Percentiles rank a stretch among this genome's conserved stretches.
phyloP scores from a whole-genome alignment of 2,113 vertebrate genomes.

The Pachyramphus minor region DNA sequence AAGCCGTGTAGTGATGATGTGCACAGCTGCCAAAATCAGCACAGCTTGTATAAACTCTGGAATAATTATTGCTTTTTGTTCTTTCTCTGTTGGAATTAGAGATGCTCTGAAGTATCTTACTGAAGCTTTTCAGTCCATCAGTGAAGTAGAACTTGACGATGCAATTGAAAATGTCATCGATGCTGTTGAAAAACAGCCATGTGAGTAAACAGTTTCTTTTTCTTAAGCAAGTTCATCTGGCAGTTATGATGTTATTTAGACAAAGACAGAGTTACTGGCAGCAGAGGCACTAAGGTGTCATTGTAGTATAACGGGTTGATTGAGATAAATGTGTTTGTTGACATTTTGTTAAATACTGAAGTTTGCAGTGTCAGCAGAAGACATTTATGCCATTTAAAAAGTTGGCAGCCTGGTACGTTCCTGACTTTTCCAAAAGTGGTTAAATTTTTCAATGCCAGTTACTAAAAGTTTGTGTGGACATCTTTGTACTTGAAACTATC shows the following conservation, averaged over 20 bases:
- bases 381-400: neutral
- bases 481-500: neutral
- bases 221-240: neutral
- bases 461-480: neutral
- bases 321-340: neutral
- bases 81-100: conserved; percentile 64
- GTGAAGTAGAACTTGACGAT: conserved; percentile 82
- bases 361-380: neutral
- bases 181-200: conserved; percentile 89
- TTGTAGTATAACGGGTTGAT: neutral
- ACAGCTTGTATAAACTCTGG: neutral
- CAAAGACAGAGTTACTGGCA: neutral
- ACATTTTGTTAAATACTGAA: neutral
- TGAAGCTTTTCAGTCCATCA: conserved; percentile 81
- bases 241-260: neutral
- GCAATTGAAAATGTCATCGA: conserved; percentile 86
- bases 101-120: conserved; percentile 86
- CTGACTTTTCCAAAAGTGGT: neutral
- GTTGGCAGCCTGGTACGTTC: neutral
- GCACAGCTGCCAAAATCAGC: neutral
- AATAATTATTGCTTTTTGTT: neutral
- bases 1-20: neutral
- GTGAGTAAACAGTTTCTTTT: conserved; percentile 71
- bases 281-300: neutral
- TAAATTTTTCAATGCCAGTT: neutral